Evolutionary conservation across 1,140 invertebrate genomes (phyloP).

Genomic region (Eubasilissa regina): DNA sequence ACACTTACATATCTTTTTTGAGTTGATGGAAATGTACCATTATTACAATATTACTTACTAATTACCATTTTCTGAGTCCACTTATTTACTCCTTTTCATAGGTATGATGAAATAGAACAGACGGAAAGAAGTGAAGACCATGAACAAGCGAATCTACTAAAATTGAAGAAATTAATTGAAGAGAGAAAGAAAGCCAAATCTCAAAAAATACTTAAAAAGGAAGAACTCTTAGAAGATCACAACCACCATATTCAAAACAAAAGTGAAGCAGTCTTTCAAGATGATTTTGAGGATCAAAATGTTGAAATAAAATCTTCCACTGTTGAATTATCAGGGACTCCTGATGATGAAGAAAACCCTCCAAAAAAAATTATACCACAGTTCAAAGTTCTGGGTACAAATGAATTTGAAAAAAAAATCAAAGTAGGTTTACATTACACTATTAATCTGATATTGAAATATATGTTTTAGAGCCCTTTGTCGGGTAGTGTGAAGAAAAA

Average conservation of each 20-base stretch:
- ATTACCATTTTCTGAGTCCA: neutral
- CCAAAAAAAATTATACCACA: conserved; percentile 55
- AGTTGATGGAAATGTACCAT: too few relatives aligned
- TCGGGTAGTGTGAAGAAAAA: too few relatives aligned
- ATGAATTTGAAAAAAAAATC: conserved; percentile 69
- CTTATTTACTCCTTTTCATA: too few relatives aligned
- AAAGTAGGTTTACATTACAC: conserved; percentile 61
- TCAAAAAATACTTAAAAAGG: neutral
- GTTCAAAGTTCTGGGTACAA: conserved; percentile 72
- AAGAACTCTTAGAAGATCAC: neutral
- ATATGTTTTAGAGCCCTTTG: too few relatives aligned
- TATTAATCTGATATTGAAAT: too few relatives aligned
- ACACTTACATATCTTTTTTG: too few relatives aligned
- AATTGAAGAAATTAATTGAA: conserved; percentile 74
- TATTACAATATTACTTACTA: too few relatives aligned
- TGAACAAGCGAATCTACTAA: conserved; percentile 74
- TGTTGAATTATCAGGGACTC: neutral
- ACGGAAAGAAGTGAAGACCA: conserved; percentile 63
- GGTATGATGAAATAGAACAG: conserved; percentile 69
- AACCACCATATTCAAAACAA: conserved; percentile 12
- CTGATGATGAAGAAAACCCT: neutral
- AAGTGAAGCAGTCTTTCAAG: neutral
- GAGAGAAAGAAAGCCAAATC: conserved; percentile 68
- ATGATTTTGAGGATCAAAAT: conserved; percentile 5
- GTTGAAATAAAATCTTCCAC: conserved; percentile 8